Conservation (phyloP, 2,888 invertebrate species). For the Papilio demoleus region DNA sequence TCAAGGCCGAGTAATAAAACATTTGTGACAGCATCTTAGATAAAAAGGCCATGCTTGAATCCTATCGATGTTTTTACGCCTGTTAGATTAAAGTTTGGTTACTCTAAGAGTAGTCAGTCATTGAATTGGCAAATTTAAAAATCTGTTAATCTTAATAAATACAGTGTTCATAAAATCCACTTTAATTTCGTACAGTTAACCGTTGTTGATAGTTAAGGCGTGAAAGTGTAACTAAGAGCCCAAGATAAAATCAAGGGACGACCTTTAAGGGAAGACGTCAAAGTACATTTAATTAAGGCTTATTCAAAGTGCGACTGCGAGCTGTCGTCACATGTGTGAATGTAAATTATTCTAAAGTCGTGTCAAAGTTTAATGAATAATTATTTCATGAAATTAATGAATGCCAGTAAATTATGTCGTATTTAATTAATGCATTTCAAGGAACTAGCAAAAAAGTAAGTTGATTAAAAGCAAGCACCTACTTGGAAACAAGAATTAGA, state of each 20-base stretch:
- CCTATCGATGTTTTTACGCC: too few relatives aligned
- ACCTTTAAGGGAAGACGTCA: slow-evolving; percentile 19
- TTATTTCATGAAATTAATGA: slow-evolving; percentile 7
- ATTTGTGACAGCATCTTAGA: too few relatives aligned
- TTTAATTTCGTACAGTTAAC: slow-evolving; percentile 18
- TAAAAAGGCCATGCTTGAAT: too few relatives aligned
- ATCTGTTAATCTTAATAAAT: too few relatives aligned
- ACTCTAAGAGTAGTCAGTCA: too few relatives aligned
- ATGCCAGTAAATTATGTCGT: too few relatives aligned
- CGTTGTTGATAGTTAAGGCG: neutral
- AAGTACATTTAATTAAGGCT: slow-evolving; percentile 26
- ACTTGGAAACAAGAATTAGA: too few relatives aligned
- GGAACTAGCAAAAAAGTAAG: too few relatives aligned
- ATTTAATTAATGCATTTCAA: neutral
- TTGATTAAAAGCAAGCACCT: too few relatives aligned
- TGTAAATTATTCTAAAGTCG: slow-evolving; percentile 2
- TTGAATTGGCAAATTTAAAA: too few relatives aligned
- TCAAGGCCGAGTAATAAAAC: too few relatives aligned
- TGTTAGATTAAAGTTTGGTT: too few relatives aligned
- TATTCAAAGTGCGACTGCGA: neutral
- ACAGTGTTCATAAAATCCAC: slow-evolving; percentile 22
- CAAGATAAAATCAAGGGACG: slow-evolving; percentile 23
- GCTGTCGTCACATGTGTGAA: slow-evolving; percentile 21
- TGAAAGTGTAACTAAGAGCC: slow-evolving; percentile 22
- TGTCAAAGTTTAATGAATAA: slow-evolving; percentile 12